These are phyloP conservation scores for Protomyctophum bolini DNA, from an alignment of 2,113 vertebrate species.

Conservation along the genomic window DNA sequence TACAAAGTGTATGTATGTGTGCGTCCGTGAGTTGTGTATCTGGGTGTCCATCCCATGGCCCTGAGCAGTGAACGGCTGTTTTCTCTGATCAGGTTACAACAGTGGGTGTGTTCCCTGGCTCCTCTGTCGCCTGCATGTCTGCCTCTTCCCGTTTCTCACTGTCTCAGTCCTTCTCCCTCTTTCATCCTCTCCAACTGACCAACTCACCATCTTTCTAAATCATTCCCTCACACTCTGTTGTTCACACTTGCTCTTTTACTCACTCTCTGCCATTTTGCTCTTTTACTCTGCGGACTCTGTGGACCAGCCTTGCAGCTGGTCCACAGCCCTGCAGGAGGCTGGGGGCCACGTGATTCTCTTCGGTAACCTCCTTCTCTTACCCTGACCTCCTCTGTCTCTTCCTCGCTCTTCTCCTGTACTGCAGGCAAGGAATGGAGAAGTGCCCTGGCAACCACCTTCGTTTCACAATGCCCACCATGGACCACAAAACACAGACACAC, in stretches of 20 bases:
- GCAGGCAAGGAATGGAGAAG: constrained; percentile 13
- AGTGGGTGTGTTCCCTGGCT: constrained; percentile 79
- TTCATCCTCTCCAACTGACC: too few species aligned
- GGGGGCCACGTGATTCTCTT: constrained; percentile 54
- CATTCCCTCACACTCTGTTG: too few species aligned
- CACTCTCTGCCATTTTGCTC: too few species aligned
- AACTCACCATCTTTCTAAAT: too few species aligned
- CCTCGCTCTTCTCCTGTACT: background rate
- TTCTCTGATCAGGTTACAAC: constrained; percentile 79
- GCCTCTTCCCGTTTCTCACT: constrained; percentile 53
- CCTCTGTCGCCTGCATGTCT: constrained; percentile 79
- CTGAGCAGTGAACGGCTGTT: constrained; percentile 67
- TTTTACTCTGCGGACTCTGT: too few species aligned
- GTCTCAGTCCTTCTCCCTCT: background rate
- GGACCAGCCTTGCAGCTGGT: constrained; percentile 71
- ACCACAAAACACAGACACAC: background rate
- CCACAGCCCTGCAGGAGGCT: constrained; percentile 61
- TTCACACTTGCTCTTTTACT: too few species aligned
- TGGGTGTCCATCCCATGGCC: constrained; percentile 53
- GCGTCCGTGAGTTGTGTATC: constrained; percentile 2
- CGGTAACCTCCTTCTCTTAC: background rate
- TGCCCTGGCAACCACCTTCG: constrained; percentile 33
- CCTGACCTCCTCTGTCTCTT: constrained; percentile 34
- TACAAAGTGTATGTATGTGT: constrained; percentile 2
- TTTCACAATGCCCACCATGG: background rate